Conservation (phyloP, 2,888 invertebrate genomes). For the Gastracanthus pulcherrimus region DNA sequence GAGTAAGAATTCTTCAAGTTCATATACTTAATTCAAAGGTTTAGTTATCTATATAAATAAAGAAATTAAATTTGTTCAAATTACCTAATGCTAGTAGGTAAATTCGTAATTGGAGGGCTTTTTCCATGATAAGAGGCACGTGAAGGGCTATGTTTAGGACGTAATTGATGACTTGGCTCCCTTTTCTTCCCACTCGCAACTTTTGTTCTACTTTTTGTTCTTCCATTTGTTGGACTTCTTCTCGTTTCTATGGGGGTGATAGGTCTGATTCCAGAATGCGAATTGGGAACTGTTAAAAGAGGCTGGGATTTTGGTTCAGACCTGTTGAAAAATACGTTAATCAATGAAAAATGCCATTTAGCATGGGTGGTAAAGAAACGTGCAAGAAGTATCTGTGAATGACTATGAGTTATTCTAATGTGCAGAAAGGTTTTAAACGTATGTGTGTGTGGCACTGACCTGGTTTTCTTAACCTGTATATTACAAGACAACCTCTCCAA, state of each 20-base stretch:
- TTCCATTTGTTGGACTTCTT: slow-evolving; percentile 72
- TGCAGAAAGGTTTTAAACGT: background rate
- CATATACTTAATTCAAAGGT: background rate
- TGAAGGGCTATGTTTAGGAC: slow-evolving; percentile 66
- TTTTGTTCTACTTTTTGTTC: slow-evolving; percentile 73
- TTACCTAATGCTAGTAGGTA: slow-evolving; percentile 65
- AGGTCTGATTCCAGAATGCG: slow-evolving; percentile 62
- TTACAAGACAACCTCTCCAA: slow-evolving; percentile 94
- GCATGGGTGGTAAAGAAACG: slow-evolving; percentile 1
- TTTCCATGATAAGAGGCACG: slow-evolving; percentile 71
- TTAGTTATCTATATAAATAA: background rate
- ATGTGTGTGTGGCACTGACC: slow-evolving; percentile 78
- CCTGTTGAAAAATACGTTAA: slow-evolving; percentile 58
- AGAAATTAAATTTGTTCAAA: background rate
- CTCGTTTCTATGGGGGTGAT: slow-evolving; percentile 71
- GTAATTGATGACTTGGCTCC: slow-evolving; percentile 71
- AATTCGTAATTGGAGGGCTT: slow-evolving; percentile 66
- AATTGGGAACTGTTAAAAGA: slow-evolving; percentile 62
- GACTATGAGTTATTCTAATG: background rate
- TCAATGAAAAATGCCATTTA: background rate
- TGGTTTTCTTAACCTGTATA: slow-evolving; percentile 95
- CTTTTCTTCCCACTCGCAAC: slow-evolving; percentile 74
- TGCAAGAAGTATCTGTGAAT: background rate
- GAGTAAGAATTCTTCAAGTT: background rate
- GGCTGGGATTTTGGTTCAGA: slow-evolving; percentile 69